A percentile compares a stretch with the other conserved stretches of the same genome.
These are phyloP conservation scores for Uloborus diversus DNA, from an alignment of 1,140 invertebrate species.

Conservation along the genomic window DNA sequence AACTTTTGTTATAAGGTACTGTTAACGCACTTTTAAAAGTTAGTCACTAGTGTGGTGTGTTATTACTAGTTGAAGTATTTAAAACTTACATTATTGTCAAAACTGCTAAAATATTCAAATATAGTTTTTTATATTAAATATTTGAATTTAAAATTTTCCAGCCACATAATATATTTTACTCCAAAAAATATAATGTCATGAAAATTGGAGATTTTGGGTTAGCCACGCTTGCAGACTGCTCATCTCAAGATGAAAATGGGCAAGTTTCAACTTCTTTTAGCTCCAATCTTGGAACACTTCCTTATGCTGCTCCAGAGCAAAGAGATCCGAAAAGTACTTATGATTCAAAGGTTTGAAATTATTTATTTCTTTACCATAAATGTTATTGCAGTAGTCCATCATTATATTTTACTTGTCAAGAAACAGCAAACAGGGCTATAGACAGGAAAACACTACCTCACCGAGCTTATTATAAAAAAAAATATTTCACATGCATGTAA, in stretches of 20 bases:
- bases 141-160: no score
- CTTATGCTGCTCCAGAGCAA: constrained; percentile 88
- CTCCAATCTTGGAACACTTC: constrained; percentile 73
- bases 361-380: no score
- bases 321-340: constrained; percentile 75
- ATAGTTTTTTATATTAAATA: no score
- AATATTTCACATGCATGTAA: neutral
- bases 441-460: neutral
- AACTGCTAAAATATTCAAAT: no score
- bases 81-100: no score
- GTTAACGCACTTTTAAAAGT: no score
- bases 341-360: constrained; percentile 79
- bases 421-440: neutral
- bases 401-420: neutral
- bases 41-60: no score
- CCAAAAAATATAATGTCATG: constrained; percentile 65
- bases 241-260: constrained; percentile 56
- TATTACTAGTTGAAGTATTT: no score
- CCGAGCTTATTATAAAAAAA: no score
- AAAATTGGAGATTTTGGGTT: constrained; percentile 86
- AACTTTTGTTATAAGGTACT: no score
- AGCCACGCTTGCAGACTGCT: constrained; percentile 73
- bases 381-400: neutral
- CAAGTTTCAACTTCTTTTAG: constrained; percentile 52
- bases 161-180: constrained; percentile 84